These are phyloP conservation scores for Elysia crispata DNA, from an alignment of 2,888 invertebrate species.

Conservation along the genomic window DNA sequence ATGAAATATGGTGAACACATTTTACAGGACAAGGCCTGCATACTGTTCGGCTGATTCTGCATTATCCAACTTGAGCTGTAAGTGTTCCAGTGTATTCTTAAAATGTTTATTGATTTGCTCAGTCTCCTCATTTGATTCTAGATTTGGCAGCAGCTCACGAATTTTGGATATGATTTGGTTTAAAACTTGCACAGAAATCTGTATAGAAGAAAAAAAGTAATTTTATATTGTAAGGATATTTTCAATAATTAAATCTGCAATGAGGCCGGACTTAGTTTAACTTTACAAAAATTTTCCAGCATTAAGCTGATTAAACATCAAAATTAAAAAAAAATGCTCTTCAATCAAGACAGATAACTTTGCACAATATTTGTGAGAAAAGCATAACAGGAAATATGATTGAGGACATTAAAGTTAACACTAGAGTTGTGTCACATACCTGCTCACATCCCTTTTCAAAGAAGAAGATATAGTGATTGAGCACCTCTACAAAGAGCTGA, in stretches of 20 bases:
- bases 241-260: too few species aligned
- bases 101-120: constrained; percentile 98
- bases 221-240: too few species aligned
- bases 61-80: constrained; percentile 66
- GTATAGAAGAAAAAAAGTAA: constrained; percentile 43
- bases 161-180: constrained; percentile 92
- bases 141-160: constrained; percentile 92
- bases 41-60: constrained; percentile 68
- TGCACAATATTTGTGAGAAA: too few species aligned
- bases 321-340: too few species aligned
- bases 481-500: constrained; percentile 94
- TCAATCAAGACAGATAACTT: too few species aligned
- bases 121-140: constrained; percentile 96
- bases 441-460: constrained; percentile 90
- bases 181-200: constrained; percentile 84
- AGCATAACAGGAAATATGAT: too few species aligned
- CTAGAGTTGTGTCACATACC: constrained; percentile 78
- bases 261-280: too few species aligned
- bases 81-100: constrained; percentile 79
- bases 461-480: constrained; percentile 95
- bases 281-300: too few species aligned
- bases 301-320: too few species aligned
- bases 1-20: not conserved
- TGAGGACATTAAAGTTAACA: too few species aligned
- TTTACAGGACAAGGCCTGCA: constrained; percentile 67